Evolutionary conservation across 2,113 vertebrate species (phyloP), one percentile per base, ranked within the genome.

Genomic region (Takifugu bimaculatus): DNA sequence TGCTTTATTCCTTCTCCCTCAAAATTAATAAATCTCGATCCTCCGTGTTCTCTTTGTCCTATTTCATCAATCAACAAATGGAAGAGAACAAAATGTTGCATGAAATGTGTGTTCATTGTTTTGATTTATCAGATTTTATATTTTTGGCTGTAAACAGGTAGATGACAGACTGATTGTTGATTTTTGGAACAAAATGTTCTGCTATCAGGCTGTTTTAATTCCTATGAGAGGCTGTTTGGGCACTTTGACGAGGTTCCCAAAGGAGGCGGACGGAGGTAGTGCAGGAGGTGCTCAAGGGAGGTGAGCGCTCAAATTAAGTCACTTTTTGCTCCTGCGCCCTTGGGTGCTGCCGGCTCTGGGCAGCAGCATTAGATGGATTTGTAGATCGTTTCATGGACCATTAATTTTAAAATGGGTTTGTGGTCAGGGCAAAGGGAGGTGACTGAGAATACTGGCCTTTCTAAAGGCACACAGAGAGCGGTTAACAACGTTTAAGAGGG

Each of bases 391-490:
- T 80, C 69, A 73, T 13, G 55, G 78, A 25, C 49, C 73, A 69
- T 76, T 80, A 63, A 76, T 67, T 70, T 80, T 68, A 63, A 73
- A 73, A 76, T 80, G 70, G 69, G 70, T 73, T 76, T 76, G 73
- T 67, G 65, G 65, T 76, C 61, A 51, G 65, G 62, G 68, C 65
- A 63, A 60, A 65, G 50, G 1, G 68, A 72, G 57, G 69, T 14
- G 69, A 56, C 57, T 3, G 25, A 61, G 54, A 57, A 54, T n/a
- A 26, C 70, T 20, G 53, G 58, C 27, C 50, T 66, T 57, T 51
- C 52, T 5, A 52, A 47, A 5, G 25, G 45, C 35, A 6, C 2
- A 4, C 13, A 1, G 56, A 25, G 51, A 50, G 29, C 7, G 4
- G 35, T 56, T 44, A 55, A 29, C 51, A 28, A 11, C 2, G 2